Evolutionary conservation across 35 echinoderm and acorn worm species (phyloP).

Genomic region (Eucidaris tribuloides): DNA sequence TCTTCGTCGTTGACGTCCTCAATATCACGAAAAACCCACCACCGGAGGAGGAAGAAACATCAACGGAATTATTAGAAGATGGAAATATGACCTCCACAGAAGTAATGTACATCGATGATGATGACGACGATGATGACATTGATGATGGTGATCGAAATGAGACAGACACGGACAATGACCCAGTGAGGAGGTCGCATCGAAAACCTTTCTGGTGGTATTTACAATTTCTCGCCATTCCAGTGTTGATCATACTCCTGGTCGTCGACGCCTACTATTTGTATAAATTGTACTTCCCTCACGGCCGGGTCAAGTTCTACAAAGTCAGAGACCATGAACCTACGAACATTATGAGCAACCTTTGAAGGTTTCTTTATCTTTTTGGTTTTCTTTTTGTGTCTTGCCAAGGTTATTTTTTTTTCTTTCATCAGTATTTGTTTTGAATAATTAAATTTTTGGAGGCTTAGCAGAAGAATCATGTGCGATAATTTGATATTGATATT

Average conservation of each 20-base stretch:
- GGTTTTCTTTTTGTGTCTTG: no score
- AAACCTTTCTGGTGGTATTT: constrained; percentile 33
- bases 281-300: constrained; percentile 47
- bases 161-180: background rate
- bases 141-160: background rate
- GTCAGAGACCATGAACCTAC: constrained; percentile 48
- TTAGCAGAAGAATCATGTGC: no score
- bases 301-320: constrained; percentile 57
- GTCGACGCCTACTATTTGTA: constrained; percentile 57
- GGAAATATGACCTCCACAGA: background rate
- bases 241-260: constrained; percentile 33
- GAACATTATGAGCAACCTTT: background rate
- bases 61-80: background rate
- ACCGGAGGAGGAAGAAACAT: background rate
- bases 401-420: no score
- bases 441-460: no score
- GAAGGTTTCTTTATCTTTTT: no score
- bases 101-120: background rate
- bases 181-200: background rate
- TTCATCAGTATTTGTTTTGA: no score
- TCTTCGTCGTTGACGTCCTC: constrained; percentile 22
- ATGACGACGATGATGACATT: background rate
- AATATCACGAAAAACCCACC: background rate
- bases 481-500: no score
- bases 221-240: constrained; percentile 58